Percentiles rank a stretch among this genome's conserved stretches.
Conservation (phyloP, 53 echinoderm and acorn worm species). For the Paracentrotus lividus region DNA sequence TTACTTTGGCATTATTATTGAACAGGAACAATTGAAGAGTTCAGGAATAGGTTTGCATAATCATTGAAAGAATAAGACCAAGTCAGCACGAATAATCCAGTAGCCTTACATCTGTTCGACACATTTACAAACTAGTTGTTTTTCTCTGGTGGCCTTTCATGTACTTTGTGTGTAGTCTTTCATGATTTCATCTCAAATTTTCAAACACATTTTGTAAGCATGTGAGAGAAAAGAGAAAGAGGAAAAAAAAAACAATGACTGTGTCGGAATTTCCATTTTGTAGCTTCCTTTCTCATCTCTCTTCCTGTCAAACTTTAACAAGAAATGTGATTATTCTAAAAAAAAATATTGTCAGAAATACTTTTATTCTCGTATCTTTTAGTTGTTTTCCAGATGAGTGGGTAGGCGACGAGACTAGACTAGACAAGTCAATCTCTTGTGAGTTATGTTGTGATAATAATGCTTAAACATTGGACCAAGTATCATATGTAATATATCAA, state of each 20-base stretch:
- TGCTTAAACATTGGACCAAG: slow-evolving; percentile 70
- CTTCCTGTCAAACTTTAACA: slow-evolving; percentile 44
- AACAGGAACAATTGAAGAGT: neutral
- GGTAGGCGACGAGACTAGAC: neutral
- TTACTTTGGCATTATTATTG: neutral
- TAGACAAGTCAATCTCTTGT: neutral
- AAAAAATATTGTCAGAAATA: neutral
- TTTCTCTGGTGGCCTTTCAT: slow-evolving; percentile 63
- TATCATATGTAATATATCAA: slow-evolving; percentile 37
- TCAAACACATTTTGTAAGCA: slow-evolving; percentile 8
- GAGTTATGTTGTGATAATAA: slow-evolving; percentile 12
- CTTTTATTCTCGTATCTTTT: slow-evolving; percentile 50
- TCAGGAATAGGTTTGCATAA: neutral
- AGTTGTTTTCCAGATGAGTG: neutral
- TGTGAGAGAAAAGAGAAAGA: neutral
- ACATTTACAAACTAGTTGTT: neutral
- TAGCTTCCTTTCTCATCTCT: slow-evolving; percentile 65
- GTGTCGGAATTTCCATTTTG: slow-evolving; percentile 60
- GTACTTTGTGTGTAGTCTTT: slow-evolving; percentile 59
- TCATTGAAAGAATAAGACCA: neutral
- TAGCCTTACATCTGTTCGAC: slow-evolving; percentile 32
- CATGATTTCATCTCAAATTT: slow-evolving; percentile 40
- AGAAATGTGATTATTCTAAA: slow-evolving; percentile 28
- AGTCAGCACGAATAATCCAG: neutral
- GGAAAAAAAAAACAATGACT: neutral